Base-by-base conservation (phyloP, 2,888 invertebrate genomes). In the Trachelus iudaicus region DNA sequence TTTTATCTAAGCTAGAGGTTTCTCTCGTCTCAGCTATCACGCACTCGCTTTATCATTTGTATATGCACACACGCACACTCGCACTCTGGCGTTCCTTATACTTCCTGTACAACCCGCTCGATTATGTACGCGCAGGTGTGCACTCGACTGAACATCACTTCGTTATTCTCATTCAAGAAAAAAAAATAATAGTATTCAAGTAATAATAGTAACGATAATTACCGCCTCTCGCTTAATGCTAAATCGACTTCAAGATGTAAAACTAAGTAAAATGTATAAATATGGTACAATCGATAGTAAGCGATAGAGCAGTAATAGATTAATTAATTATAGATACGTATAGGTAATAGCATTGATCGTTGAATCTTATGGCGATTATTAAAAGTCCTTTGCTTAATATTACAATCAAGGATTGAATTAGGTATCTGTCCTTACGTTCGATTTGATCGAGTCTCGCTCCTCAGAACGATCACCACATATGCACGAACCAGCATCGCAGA, bases 211-310 rank as follows among this genome's bases (percentile, higher is more conserved):
- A 71, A 76, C 74, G 76, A 79, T 81, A 75, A 77, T 80, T 81
- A 76, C 76, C 82, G 81, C 81, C 81, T 56, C 56, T 84, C 79
- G 84, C 86, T 89, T 86, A 87, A 86, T 78, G 83, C 85, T 87
- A 87, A 87, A 87, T 85, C 86, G 85, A 89, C 85, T 88, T 86
- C 82, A 87, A 89, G 86, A 87, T 88, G 86, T 89, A 88, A 90
- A 91, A 91, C 89, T 89, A 90, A 89, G 84, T 89, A 87, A 89
- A 89, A 90, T 89, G 89, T 88, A 88, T 89, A 90, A 90, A 89
- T 90, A 89, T 89, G 82, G 85, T 90, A 91, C 89, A 91, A 90
- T 90, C 84, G 87, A 88, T 89, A 87, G 84, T 88, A 89, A 90
- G 90, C 90, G 87, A 90, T 88, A 90, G 88, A 90, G 89, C 87